phyloP scores from a whole-genome alignment of 2,113 vertebrate species.

The Penelope pileata region DNA sequence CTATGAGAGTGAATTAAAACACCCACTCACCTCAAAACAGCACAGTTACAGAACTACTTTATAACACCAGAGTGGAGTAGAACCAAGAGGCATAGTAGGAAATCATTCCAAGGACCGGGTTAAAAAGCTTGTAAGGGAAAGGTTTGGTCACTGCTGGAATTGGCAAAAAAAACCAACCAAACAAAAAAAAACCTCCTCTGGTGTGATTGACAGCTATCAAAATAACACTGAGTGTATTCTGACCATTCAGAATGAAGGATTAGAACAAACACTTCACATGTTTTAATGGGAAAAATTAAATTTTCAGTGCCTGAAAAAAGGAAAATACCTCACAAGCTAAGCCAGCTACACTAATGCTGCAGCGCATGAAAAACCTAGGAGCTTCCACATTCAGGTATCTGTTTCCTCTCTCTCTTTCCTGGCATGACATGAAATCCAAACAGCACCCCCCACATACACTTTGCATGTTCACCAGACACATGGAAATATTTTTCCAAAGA shows the following conservation, averaged over 20 bases:
- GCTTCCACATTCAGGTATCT: background rate
- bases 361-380: background rate
- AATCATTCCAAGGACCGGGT: background rate
- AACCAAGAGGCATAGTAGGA: background rate
- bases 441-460: background rate
- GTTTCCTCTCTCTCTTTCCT: background rate
- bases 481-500: background rate
- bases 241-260: background rate
- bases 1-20: slow-evolving; percentile 17
- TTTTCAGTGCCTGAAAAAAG: background rate
- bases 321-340: background rate
- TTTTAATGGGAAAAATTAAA: background rate
- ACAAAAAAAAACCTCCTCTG: background rate
- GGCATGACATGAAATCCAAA: background rate
- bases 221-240: background rate
- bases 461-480: background rate
- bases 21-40: slow-evolving; percentile 13
- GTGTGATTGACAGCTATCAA: background rate
- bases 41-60: slow-evolving; percentile 6
- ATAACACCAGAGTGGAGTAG: background rate
- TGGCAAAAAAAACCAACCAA: background rate
- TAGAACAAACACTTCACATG: background rate
- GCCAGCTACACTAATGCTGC: background rate
- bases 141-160: background rate
- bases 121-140: background rate